Base-by-base conservation (phyloP, 2,888 invertebrate genomes). In the Catocala sponsa region DNA sequence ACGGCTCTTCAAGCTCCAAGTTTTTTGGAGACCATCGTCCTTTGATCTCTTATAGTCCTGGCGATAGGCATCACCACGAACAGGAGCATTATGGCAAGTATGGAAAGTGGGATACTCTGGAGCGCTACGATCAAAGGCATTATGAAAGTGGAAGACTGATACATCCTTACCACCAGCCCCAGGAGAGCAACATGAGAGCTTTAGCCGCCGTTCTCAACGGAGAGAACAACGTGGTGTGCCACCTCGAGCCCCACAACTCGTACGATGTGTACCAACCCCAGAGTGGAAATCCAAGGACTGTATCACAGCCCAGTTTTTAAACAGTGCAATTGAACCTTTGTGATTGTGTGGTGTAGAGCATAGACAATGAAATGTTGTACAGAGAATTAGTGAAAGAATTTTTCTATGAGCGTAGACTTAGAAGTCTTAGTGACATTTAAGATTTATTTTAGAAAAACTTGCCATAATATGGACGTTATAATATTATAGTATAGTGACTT, bases 211-310 rank as follows among this genome's bases (percentile, higher is more conserved):
- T 98, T 67, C 93, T 98, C 57, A 97, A 98, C 85, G 98, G 98
- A 50, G 97, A 97, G 81, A 96, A 96, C 82, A 98, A 98, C 65
- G 98, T 98, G 63, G 97, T 98, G 62, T 98, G 98, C 89, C 98
- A 98, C 85, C 90, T 98, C 80, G 97, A 98, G 87, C 98, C 97
- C 44, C 96, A 96, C 68, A 96, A 95, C 65, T 89, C 94, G 0
- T 94, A 94, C 71, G 94, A 94, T 73, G 93, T 89, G 0, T 94
- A 94, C 78, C 93, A 91, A 68, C 92, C 92, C 1, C 94, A 92
- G 62, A 86, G 89, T 59, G 89, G 91, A 13, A 92, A 91, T 76
- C 91, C 92, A 0, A 89, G 94, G 83, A 94, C 94, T 89, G 92
- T 94, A 11, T 94, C 94, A 0, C 94, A 94, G 76, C 94, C 94